These are phyloP conservation scores for Myrmecophaga tridactyla DNA, from an alignment of 2,113 vertebrate species.

Conservation along the genomic window DNA sequence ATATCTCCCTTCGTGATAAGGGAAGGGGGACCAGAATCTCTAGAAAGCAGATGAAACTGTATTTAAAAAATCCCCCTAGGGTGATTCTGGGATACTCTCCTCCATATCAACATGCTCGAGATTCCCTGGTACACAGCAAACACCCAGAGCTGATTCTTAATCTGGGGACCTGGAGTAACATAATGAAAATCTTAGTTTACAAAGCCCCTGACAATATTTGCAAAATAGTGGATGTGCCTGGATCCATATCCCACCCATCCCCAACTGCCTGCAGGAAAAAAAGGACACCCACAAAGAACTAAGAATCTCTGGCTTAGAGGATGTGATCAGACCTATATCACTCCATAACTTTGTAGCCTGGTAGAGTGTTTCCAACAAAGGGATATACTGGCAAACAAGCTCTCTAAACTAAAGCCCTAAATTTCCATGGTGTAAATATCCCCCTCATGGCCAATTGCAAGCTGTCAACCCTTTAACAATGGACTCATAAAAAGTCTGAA, in stretches of 20 bases:
- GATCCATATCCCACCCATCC: not conserved
- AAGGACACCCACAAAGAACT: not conserved
- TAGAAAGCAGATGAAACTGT: not conserved
- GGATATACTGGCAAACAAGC: not conserved
- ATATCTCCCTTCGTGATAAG: not conserved
- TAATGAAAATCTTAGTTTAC: not conserved
- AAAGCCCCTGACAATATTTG: not conserved
- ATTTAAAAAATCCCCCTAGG: not conserved
- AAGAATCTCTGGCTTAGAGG: not conserved
- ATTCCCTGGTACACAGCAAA: too few species aligned
- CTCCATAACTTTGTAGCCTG: not conserved
- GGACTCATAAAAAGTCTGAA: not conserved
- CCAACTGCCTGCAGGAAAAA: not conserved
- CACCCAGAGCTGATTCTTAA: not conserved
- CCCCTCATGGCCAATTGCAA: not conserved
- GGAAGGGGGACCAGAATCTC: too few species aligned
- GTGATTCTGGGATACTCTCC: not conserved
- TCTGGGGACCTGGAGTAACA: not conserved
- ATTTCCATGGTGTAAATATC: not conserved
- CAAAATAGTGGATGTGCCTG: not conserved
- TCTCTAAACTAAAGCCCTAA: not conserved
- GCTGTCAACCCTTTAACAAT: not conserved
- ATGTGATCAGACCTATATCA: not conserved
- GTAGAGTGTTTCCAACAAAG: not conserved
- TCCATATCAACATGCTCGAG: not conserved